Conservation (phyloP, 1,140 invertebrate genomes). For the Theocolax elegans region DNA sequence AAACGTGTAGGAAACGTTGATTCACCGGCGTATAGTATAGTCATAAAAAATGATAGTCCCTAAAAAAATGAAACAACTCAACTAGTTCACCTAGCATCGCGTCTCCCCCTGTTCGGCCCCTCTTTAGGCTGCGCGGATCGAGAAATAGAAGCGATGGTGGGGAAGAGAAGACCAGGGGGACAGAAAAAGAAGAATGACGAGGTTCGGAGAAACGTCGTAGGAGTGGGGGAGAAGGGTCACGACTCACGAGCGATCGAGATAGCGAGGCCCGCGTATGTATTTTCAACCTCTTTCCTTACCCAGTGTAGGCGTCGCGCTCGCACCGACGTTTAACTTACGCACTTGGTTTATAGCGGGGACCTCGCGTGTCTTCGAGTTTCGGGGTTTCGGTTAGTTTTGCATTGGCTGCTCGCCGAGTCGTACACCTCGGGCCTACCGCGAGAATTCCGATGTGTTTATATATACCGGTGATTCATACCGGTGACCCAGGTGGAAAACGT, state of each 20-base stretch:
- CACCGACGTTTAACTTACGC: slow-evolving; percentile 5
- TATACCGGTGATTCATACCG: slow-evolving; percentile 13
- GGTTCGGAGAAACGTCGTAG: neutral
- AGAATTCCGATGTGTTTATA: neutral
- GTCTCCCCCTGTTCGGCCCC: no score
- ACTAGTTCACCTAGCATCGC: no score
- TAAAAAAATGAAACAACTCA: no score
- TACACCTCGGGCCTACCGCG: neutral
- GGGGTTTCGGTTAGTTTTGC: slow-evolving; percentile 32
- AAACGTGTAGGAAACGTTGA: no score
- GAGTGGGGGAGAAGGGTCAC: slow-evolving; percentile 32
- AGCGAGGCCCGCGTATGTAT: slow-evolving; percentile 1
- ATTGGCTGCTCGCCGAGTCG: slow-evolving; percentile 4
- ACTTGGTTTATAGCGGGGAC: neutral
- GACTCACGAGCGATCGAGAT: slow-evolving; percentile 14
- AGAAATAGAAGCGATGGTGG: slow-evolving; percentile 21
- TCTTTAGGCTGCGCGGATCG: neutral
- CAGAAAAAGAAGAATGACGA: neutral
- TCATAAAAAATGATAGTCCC: no score
- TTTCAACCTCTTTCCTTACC: slow-evolving; percentile 33
- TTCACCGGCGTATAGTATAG: no score
- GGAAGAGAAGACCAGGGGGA: neutral
- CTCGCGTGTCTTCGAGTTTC: slow-evolving; percentile 14
- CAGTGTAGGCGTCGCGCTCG: neutral
- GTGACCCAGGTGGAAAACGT: neutral